Evolutionary conservation across 1,140 invertebrate species (phyloP).

Genomic region (Caenorhabditis tropicalis): DNA sequence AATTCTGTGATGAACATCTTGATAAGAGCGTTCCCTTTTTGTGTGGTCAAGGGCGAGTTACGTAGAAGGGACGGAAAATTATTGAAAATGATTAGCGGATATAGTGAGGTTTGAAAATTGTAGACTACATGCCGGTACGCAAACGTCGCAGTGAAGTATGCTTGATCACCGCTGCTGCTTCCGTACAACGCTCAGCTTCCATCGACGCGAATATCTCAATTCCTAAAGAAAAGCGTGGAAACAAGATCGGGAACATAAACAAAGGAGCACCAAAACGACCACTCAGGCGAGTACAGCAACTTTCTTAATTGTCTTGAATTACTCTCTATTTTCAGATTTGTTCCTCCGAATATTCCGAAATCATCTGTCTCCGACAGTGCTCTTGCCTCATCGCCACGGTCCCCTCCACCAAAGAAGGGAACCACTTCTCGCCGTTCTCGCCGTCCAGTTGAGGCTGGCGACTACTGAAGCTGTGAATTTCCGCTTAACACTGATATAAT

Average conservation of each 20-base stretch:
- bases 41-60: not conserved
- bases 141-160: slow-evolving; percentile 3
- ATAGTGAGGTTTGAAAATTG: not conserved
- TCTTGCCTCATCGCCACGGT: not conserved
- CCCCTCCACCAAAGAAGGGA: not conserved
- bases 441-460: not conserved
- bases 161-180: not conserved
- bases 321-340: not conserved
- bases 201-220: not conserved
- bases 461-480: not conserved
- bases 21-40: not conserved
- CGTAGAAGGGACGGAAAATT: too few species aligned
- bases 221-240: not conserved
- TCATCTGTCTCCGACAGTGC: not conserved
- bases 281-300: not conserved
- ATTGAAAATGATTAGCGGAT: not conserved
- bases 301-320: not conserved
- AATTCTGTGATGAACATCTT: not conserved
- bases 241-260: not conserved
- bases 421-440: not conserved
- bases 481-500: too few species aligned
- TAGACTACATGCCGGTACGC: slow-evolving; percentile 24
- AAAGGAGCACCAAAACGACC: slow-evolving; percentile 3
- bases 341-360: not conserved
- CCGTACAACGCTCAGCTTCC: not conserved